Percentiles rank a stretch among this genome's conserved stretches.
These are phyloP conservation scores for Reinhardtius hippoglossoides DNA, from an alignment of 2,113 vertebrate species.

Conservation along the genomic window DNA sequence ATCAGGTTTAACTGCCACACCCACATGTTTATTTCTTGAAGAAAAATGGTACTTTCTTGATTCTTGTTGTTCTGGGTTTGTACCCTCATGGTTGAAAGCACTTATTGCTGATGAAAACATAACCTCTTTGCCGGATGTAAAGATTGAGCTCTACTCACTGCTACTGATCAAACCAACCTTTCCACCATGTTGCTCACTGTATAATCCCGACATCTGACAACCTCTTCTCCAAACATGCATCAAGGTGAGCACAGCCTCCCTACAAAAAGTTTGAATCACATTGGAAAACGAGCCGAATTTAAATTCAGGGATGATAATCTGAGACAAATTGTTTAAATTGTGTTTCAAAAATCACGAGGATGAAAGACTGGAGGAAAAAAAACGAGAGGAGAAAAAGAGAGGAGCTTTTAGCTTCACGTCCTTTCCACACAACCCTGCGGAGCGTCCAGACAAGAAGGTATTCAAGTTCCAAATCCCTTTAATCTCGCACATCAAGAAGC, in stretches of 20 bases:
- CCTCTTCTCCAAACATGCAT: conserved; percentile 8
- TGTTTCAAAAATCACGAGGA: conserved; percentile 83
- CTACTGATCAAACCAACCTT: neutral
- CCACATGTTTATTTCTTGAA: no score
- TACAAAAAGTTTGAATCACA: neutral
- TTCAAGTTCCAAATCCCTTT: conserved; percentile 77
- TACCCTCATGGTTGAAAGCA: no score
- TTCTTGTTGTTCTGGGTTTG: no score
- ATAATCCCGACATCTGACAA: neutral
- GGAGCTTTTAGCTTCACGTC: conserved; percentile 56
- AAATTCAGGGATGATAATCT: conserved; percentile 77
- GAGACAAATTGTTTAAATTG: conserved; percentile 77
- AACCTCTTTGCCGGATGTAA: no score
- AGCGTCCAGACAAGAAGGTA: conserved; percentile 61
- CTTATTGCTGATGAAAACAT: no score
- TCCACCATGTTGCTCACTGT: no score
- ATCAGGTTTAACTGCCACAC: neutral
- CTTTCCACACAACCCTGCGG: conserved; percentile 64
- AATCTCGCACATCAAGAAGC: conserved; percentile 79
- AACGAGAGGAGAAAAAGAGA: conserved; percentile 52
- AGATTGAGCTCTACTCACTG: no score
- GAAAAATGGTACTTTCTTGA: no score
- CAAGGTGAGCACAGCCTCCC: neutral
- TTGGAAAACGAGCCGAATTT: conserved; percentile 2
- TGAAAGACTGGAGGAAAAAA: conserved; percentile 32